A percentile compares a stretch with the other conserved stretches of the same genome.
These are phyloP conservation scores for Semaprochilodus insignis DNA, from an alignment of 2,797 vertebrate species.

Conservation along the genomic window DNA sequence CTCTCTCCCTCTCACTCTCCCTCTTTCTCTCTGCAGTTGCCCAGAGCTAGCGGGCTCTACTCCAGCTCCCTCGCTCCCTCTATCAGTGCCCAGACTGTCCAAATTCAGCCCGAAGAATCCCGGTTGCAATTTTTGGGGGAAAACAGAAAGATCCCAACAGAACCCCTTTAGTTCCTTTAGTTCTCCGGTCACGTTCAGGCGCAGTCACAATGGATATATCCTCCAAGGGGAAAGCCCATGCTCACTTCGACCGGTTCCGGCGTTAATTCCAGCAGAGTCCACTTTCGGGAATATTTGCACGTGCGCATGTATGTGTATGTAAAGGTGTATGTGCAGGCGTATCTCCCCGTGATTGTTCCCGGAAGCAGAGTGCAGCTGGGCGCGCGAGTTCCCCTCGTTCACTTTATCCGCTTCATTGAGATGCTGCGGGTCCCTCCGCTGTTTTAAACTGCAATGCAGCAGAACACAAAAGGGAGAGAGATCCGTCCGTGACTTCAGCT, in stretches of 20 bases:
- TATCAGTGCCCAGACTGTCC: background rate
- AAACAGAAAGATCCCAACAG: no score
- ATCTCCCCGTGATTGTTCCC: background rate
- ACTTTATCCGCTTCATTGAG: constrained; percentile 70
- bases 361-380: background rate
- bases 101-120: background rate
- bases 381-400: constrained; percentile 16
- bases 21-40: constrained; percentile 66
- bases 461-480: constrained; percentile 71
- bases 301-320: no score
- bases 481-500: constrained; percentile 65
- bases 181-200: constrained; percentile 63
- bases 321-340: background rate
- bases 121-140: background rate
- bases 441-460: constrained; percentile 86
- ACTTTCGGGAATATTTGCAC: background rate
- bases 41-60: constrained; percentile 54
- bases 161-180: constrained; percentile 59
- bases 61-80: constrained; percentile 15
- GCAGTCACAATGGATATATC: background rate
- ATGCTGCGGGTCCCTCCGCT: constrained; percentile 75
- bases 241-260: constrained; percentile 53
- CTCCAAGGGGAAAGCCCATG: constrained; percentile 33
- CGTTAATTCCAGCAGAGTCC: background rate
- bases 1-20: constrained; percentile 53